These are phyloP conservation scores for Sesia bembeciformis DNA, from an alignment of 2,888 invertebrate species.

Conservation along the genomic window DNA sequence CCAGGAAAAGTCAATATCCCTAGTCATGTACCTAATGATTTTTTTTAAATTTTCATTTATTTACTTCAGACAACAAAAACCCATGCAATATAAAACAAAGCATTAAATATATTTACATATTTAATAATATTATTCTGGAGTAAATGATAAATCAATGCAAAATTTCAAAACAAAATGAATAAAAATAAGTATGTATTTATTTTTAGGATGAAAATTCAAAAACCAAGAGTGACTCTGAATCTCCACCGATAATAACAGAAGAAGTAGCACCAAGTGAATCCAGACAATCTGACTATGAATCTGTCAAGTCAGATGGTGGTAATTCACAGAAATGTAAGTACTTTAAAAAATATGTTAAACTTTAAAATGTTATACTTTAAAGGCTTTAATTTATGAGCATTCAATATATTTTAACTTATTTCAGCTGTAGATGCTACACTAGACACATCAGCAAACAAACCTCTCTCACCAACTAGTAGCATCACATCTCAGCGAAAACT, in stretches of 20 bases:
- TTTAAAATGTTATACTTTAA: not conserved
- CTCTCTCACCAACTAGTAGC: slow-evolving; percentile 83
- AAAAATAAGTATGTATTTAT: not conserved
- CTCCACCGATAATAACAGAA: slow-evolving; percentile 59
- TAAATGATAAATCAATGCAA: not conserved
- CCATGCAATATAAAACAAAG: too few species aligned
- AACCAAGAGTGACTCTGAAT: slow-evolving; percentile 41
- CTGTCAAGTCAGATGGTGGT: slow-evolving; percentile 46
- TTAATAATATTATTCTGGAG: not conserved
- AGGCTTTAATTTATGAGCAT: not conserved
- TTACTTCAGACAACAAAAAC: too few species aligned
- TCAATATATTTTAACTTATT: slow-evolving; percentile 14
- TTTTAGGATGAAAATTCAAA: slow-evolving; percentile 35
- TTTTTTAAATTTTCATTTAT: too few species aligned
- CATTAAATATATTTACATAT: too few species aligned
- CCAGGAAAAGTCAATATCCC: not conserved
- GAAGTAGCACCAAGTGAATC: slow-evolving; percentile 20
- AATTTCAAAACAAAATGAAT: not conserved
- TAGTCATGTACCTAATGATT: too few species aligned
- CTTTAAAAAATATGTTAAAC: not conserved
- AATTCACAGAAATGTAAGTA: slow-evolving; percentile 58
- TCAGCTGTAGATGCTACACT: slow-evolving; percentile 51
- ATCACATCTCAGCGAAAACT: slow-evolving; percentile 82
- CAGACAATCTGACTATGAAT: slow-evolving; percentile 42
- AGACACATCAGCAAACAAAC: slow-evolving; percentile 52